A percentile compares a stretch with the other conserved stretches of the same genome.
Evolutionary conservation across 2,797 vertebrate species (phyloP).

Genomic region (Coreius guichenoti): DNA sequence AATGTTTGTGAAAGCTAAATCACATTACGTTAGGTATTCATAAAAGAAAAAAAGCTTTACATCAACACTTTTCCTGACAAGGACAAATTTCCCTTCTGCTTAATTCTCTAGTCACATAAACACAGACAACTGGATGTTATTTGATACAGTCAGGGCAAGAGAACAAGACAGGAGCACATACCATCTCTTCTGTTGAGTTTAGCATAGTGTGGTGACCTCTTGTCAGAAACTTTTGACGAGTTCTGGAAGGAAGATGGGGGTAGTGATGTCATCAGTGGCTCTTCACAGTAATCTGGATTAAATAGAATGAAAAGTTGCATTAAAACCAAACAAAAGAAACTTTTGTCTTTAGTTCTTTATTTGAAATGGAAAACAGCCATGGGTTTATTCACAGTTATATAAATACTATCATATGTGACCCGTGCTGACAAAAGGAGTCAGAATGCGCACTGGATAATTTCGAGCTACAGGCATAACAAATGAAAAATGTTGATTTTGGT

Average conservation of each 20-base stretch:
- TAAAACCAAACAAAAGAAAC: neutral
- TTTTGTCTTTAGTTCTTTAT: neutral
- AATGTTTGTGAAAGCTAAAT: slow-evolving; percentile 32
- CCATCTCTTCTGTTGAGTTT: slow-evolving; percentile 82
- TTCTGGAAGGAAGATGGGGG: slow-evolving; percentile 75
- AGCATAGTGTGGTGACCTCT: slow-evolving; percentile 75
- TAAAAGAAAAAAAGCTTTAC: slow-evolving; percentile 20
- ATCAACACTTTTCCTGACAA: slow-evolving; percentile 37
- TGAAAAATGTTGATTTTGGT: too few species aligned
- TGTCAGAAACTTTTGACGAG: slow-evolving; percentile 76
- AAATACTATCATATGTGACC: neutral
- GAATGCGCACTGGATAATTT: too few species aligned
- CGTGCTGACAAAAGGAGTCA: too few species aligned
- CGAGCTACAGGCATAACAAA: too few species aligned
- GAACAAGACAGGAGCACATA: slow-evolving; percentile 56
- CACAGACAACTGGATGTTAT: slow-evolving; percentile 12
- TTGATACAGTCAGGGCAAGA: slow-evolving; percentile 24
- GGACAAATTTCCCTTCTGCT: slow-evolving; percentile 39
- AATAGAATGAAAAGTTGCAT: slow-evolving; percentile 10
- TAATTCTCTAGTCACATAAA: slow-evolving; percentile 39
- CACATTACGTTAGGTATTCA: slow-evolving; percentile 11
- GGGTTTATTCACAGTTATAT: neutral
- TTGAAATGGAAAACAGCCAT: neutral
- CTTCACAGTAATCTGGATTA: slow-evolving; percentile 76
- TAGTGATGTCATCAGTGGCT: slow-evolving; percentile 72